Evolutionary conservation across 2,888 invertebrate species (phyloP).

Genomic region (Drosophila maculinotata): DNA sequence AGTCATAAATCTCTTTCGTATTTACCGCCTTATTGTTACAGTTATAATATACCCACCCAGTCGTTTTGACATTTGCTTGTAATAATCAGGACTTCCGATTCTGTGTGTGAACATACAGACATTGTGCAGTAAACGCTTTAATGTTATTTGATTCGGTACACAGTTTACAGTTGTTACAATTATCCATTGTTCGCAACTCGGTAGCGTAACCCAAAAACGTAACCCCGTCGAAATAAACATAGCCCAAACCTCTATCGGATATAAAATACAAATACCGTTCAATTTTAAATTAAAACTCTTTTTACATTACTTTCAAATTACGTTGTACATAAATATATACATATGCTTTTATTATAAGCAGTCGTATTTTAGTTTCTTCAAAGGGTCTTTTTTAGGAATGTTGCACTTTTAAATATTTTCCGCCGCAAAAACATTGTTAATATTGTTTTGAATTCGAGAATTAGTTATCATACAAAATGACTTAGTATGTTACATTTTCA

Average conservation of each 20-base stretch:
- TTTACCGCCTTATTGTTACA: conserved; percentile 58
- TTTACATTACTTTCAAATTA: conserved; percentile 23
- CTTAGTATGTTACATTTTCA: no score
- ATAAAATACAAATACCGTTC: conserved; percentile 40
- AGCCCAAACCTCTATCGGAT: conserved; percentile 23
- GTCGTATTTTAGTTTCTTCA: not conserved
- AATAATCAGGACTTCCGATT: conserved; percentile 77
- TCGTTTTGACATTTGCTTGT: conserved; percentile 75
- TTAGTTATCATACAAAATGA: no score
- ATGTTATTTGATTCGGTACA: conserved; percentile 70
- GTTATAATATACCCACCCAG: conserved; percentile 62
- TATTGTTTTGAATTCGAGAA: no score
- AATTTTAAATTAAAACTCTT: conserved; percentile 47
- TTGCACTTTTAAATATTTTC: no score
- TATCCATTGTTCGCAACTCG: conserved; percentile 66
- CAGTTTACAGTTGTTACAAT: conserved; percentile 79
- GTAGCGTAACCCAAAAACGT: conserved; percentile 47
- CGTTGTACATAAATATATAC: not conserved
- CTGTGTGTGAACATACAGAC: conserved; percentile 44
- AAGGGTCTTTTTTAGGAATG: no score
- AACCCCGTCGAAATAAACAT: conserved; percentile 60
- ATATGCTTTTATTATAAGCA: not conserved
- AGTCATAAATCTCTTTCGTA: conserved; percentile 71
- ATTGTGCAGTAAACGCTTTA: conserved; percentile 72
- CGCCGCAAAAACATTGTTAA: no score